Percentiles rank a stretch among this genome's conserved stretches.
Evolutionary conservation across 2,888 invertebrate species (phyloP).

Genomic region (Dyspetes luteomarginatus): DNA sequence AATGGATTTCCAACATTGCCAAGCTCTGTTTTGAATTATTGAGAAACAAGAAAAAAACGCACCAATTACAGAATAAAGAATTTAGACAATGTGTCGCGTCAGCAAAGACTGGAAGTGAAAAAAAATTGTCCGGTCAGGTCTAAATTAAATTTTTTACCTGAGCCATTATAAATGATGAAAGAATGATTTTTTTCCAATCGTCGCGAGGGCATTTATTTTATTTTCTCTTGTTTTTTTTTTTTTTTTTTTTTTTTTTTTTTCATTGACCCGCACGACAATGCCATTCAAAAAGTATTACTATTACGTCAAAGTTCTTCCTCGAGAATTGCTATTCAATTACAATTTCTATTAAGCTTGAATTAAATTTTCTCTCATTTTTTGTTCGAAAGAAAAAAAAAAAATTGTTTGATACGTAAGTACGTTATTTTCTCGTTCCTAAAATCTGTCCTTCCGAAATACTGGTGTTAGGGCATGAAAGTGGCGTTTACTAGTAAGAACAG

Average conservation of each 20-base stretch:
- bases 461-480: conserved; percentile 48
- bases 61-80: conserved; percentile 17
- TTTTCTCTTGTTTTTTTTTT: conserved; percentile 26
- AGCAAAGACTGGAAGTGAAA: conserved; percentile 56
- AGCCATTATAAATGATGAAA: conserved; percentile 38
- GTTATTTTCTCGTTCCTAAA: conserved; percentile 53
- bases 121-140: conserved; percentile 38
- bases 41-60: conserved; percentile 20
- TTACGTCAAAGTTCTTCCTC: conserved; percentile 45
- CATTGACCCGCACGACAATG: neutral
- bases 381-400: neutral
- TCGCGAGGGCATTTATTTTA: conserved; percentile 19
- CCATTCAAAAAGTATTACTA: conserved; percentile 19
- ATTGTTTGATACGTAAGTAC: conserved; percentile 41
- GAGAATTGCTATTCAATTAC: conserved; percentile 20
- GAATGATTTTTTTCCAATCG: conserved; percentile 36
- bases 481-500: conserved; percentile 54
- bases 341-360: conserved; percentile 35
- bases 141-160: conserved; percentile 46
- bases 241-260: conserved; percentile 22
- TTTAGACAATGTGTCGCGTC: conserved; percentile 19
- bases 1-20: no score
- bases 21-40: no score
- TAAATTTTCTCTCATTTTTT: conserved; percentile 26
- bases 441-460: conserved; percentile 45